phyloP scores from a whole-genome alignment of 2,113 vertebrate genomes.

The Xiphorhynchus elegans region DNA sequence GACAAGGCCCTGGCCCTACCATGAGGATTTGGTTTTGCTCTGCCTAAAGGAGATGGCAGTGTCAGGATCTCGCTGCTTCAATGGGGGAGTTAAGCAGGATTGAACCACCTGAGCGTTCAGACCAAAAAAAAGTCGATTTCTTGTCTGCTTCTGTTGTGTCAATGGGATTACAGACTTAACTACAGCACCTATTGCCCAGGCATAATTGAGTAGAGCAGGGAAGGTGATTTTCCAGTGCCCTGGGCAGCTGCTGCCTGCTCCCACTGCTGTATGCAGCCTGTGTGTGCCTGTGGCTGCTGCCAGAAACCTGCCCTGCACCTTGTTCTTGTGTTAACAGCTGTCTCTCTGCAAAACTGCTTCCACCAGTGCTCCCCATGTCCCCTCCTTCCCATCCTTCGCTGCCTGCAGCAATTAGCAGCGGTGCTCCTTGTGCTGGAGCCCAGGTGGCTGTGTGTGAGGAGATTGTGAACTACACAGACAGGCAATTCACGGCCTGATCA shows the following conservation, averaged over 20 bases:
- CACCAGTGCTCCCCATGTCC: rapidly evolving
- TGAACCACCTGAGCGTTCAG: background rate
- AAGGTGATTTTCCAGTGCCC: background rate
- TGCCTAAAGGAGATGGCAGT: background rate
- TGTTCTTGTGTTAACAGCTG: background rate
- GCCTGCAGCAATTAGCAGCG: background rate
- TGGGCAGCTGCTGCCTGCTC: background rate
- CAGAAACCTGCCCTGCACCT: background rate
- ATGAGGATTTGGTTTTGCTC: background rate
- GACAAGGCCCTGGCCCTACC: background rate
- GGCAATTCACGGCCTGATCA: background rate
- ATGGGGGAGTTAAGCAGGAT: background rate
- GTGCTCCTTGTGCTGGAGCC: rapidly evolving
- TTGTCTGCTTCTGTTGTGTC: background rate
- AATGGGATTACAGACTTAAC: background rate
- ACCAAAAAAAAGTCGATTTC: background rate
- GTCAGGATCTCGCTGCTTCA: background rate
- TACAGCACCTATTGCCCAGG: background rate
- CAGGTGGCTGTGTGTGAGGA: rapidly evolving
- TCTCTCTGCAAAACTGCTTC: background rate
- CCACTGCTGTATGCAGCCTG: background rate
- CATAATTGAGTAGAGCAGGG: background rate
- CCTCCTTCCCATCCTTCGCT: background rate
- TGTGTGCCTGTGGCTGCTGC: background rate
- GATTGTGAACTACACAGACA: rapidly evolving